These are phyloP conservation scores for Hermaeophaga mercurialis DNA, from an alignment of 2,888 invertebrate genomes.

Conservation along the genomic window DNA sequence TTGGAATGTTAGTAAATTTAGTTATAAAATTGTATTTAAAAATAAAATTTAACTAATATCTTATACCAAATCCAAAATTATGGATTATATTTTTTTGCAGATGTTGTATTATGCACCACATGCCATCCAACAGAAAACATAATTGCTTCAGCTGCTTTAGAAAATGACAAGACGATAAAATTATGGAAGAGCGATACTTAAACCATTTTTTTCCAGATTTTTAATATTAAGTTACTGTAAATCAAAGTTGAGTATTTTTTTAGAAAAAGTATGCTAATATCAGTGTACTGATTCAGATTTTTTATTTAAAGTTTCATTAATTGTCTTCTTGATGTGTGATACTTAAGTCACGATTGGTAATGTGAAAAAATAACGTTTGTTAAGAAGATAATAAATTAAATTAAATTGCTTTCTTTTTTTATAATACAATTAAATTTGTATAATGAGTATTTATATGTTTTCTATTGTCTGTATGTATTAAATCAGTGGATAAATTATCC, in stretches of 20 bases:
- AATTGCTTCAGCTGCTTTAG: constrained; percentile 97
- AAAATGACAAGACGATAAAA: constrained; percentile 98
- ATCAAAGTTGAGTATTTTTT: constrained; percentile 18
- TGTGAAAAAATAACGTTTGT: not conserved
- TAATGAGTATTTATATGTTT: too few species aligned
- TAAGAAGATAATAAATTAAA: not conserved
- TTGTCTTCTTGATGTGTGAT: not conserved
- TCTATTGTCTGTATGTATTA: too few species aligned
- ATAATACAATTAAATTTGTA: too few species aligned
- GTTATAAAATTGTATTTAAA: too few species aligned
- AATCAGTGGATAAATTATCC: too few species aligned
- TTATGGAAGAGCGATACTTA: constrained; percentile 96
- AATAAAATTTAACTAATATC: too few species aligned
- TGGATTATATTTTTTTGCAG: constrained; percentile 58
- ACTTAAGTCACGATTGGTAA: not conserved
- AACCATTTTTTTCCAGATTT: not conserved
- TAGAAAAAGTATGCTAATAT: constrained; percentile 9
- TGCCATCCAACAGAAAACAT: constrained; percentile 99
- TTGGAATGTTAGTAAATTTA: too few species aligned
- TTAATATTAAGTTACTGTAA: constrained; percentile 10
- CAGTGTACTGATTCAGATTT: constrained; percentile 5
- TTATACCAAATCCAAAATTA: too few species aligned
- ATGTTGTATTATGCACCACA: constrained; percentile 94
- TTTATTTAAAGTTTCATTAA: not conserved
- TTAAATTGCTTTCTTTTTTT: not conserved